Percentiles rank a stretch among this genome's conserved stretches.
These are phyloP conservation scores for Tarsius wallacei DNA, from an alignment of 2,797 vertebrate species.

Conservation along the genomic window DNA sequence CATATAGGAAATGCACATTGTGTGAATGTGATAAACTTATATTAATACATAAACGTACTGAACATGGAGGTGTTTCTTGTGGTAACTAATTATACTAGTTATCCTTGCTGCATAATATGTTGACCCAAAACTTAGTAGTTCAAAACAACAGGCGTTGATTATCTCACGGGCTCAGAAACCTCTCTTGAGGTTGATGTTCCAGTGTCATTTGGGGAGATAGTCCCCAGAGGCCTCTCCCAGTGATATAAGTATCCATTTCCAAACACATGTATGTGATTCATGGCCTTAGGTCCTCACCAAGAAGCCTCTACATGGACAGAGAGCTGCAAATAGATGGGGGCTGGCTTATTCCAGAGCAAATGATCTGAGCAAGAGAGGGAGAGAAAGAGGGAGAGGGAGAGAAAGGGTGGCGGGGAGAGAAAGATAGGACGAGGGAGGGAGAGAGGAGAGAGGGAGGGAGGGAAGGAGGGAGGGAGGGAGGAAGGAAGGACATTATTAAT, in stretches of 20 bases:
- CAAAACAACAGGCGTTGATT: background rate
- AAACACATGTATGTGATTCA: background rate
- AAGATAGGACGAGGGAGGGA: background rate
- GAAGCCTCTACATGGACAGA: background rate
- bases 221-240: background rate
- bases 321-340: background rate
- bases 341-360: background rate
- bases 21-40: background rate
- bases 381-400: background rate
- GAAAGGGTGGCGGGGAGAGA: too few species aligned
- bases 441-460: too few species aligned
- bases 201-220: background rate
- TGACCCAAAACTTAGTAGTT: background rate
- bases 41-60: background rate
- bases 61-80: background rate
- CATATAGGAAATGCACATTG: too few species aligned
- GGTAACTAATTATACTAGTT: background rate
- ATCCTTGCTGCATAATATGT: background rate
- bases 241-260: background rate
- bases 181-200: background rate
- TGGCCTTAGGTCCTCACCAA: background rate
- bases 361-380: background rate
- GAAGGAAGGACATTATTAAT: too few species aligned
- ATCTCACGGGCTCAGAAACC: background rate
- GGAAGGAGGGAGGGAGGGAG: too few species aligned